Evolutionary conservation across 2,797 vertebrate genomes (phyloP), one percentile per base, ranked within the genome.

Genomic region (Pteropus rufus): DNA sequence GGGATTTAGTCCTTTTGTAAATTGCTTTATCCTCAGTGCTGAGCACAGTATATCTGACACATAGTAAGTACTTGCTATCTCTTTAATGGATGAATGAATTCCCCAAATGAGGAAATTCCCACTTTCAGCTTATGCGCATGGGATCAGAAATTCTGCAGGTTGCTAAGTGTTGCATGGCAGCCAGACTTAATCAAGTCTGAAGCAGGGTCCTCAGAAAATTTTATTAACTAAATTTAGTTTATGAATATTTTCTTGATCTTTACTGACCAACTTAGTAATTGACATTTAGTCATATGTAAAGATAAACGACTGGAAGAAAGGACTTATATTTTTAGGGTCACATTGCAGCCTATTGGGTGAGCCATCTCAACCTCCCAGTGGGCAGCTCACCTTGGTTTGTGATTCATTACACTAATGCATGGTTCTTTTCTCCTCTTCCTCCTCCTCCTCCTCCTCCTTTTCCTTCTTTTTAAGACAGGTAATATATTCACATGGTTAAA

Each of bases 1-100:
- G 62, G 39, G 60, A 91, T 70, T 91, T 72, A 60, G 21, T 72
- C 44, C 58, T 91, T 94, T 82, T 44, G 19, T 93, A 72, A 95
- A 62, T 54, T 80, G 29, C 7, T 84, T 60, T 56, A 41, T 73
- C 10, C 31, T 65, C 10, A 39, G 31, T 49, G 73, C 46, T 60
- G 80, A 46, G 24, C 67, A 54, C 3, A 82, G 14, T 58, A 14
- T 90, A 14, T 90, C 52, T 67, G 56, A 64, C 67, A 31, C 52
- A 34, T 9, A 39, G 44, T 65, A 49, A 49, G 29, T 16, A 72
- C 19, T 85, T 88, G 67, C 34, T 92, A 76, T 75, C 19, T 79
- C 44, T 46, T 67, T 54, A 49, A 21, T 34, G 67, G 69, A n/a
- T 76, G n/a, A 84, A 52, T 86, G 73, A 90, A 49, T 85, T 89